Conservation (phyloP, 1,140 invertebrate species). For the Heliconius congener region DNA sequence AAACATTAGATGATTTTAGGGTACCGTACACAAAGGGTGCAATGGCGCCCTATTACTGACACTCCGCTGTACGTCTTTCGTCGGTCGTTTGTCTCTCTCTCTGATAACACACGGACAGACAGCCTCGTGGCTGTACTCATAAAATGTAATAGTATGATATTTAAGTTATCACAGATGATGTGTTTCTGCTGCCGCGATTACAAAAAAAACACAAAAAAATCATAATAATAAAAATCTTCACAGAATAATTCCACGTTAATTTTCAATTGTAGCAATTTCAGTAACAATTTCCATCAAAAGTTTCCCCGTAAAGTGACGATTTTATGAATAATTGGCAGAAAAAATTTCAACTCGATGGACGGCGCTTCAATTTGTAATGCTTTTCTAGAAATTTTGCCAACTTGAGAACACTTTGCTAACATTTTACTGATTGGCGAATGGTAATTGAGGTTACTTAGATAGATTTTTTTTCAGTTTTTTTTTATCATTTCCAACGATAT, state of each 20-base stretch:
- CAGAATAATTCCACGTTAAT: not conserved
- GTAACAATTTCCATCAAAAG: not conserved
- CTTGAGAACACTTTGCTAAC: slow-evolving; percentile 4
- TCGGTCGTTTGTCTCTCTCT: too few relatives aligned
- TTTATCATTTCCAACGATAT: too few relatives aligned
- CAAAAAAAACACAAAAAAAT: too few relatives aligned
- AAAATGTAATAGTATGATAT: too few relatives aligned
- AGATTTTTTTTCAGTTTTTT: not conserved
- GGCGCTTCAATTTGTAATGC: not conserved
- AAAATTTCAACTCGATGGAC: not conserved
- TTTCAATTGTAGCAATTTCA: slow-evolving; percentile 2
- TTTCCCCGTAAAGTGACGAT: slow-evolving; percentile 5
- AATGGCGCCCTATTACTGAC: too few relatives aligned
- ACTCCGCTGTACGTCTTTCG: too few relatives aligned
- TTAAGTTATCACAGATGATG: too few relatives aligned
- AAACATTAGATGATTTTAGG: too few relatives aligned
- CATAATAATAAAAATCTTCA: not conserved
- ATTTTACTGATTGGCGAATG: slow-evolving; percentile 1
- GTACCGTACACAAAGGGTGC: too few relatives aligned
- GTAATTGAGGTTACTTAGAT: not conserved
- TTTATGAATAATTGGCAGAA: slow-evolving; percentile 6
- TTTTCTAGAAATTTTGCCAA: slow-evolving; percentile 1
- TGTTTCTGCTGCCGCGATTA: too few relatives aligned
- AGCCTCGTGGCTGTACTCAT: too few relatives aligned
- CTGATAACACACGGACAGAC: too few relatives aligned